These are phyloP conservation scores for Poeciliopsis paucimaculata DNA, from an alignment of 2,797 vertebrate genomes.

Conservation along the genomic window DNA sequence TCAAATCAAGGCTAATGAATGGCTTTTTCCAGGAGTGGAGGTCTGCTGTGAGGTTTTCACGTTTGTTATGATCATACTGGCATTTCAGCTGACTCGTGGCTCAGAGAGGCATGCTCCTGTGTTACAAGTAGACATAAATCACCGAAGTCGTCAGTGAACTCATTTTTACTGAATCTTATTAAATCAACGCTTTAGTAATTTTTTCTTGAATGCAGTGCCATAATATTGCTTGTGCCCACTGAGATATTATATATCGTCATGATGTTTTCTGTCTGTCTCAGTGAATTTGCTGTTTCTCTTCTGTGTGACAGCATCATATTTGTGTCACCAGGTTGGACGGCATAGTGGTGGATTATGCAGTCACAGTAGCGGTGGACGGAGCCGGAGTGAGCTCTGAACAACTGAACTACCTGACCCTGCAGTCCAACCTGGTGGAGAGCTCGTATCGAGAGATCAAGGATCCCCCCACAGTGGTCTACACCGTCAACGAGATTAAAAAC, in stretches of 20 bases:
- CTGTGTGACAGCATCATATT: neutral
- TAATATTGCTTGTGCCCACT: neutral
- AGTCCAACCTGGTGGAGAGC: slow-evolving; percentile 92
- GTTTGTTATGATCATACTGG: slow-evolving; percentile 70
- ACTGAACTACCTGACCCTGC: slow-evolving; percentile 89
- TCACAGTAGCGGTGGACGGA: slow-evolving; percentile 85
- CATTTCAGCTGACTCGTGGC: slow-evolving; percentile 55
- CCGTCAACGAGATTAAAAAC: slow-evolving; percentile 82
- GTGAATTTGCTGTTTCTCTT: neutral
- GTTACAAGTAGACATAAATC: slow-evolving; percentile 50
- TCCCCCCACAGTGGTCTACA: slow-evolving; percentile 83
- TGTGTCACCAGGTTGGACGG: slow-evolving; percentile 70
- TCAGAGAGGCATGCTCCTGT: slow-evolving; percentile 32
- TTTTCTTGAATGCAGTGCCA: neutral
- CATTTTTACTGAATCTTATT: slow-evolving; percentile 1
- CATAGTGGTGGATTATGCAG: slow-evolving; percentile 85
- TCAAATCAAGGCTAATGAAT: slow-evolving; percentile 67
- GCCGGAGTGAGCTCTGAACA: slow-evolving; percentile 85
- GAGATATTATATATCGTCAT: neutral
- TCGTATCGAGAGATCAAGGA: slow-evolving; percentile 82
- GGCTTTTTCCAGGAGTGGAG: slow-evolving; percentile 59
- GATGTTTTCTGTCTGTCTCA: neutral
- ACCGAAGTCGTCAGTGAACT: slow-evolving; percentile 43
- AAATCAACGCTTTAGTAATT: neutral
- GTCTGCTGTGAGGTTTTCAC: slow-evolving; percentile 55